These are phyloP conservation scores for Addax nasomaculatus DNA, from an alignment of 2,113 vertebrate genomes.

Conservation along the genomic window DNA sequence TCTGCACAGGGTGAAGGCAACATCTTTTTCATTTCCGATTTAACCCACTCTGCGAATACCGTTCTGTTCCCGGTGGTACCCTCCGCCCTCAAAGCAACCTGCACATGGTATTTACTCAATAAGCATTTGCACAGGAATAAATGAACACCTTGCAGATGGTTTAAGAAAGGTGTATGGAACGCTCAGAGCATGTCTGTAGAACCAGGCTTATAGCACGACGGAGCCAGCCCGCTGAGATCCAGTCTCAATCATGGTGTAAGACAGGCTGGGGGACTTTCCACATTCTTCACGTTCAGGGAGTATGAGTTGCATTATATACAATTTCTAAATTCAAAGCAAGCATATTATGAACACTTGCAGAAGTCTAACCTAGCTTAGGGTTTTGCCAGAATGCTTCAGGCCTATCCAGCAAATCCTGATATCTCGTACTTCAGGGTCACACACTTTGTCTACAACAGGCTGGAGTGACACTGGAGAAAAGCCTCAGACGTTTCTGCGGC, in stretches of 20 bases:
- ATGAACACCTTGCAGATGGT: fast-evolving
- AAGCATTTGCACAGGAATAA: fast-evolving
- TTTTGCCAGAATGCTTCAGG: not conserved
- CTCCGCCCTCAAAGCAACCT: not conserved
- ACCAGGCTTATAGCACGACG: fast-evolving
- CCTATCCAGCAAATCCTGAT: too few relatives aligned
- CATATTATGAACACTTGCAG: not conserved
- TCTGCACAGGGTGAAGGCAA: fast-evolving
- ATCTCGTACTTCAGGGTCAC: not conserved
- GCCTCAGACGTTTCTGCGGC: not conserved
- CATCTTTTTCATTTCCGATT: fast-evolving
- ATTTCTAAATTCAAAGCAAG: not conserved
- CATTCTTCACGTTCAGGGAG: fast-evolving
- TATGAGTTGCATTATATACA: too few relatives aligned
- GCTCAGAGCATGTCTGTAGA: fast-evolving
- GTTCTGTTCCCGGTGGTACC: fast-evolving
- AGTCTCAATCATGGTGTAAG: fast-evolving
- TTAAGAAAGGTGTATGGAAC: fast-evolving
- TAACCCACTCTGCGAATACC: fast-evolving
- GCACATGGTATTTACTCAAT: fast-evolving
- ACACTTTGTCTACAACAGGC: not conserved
- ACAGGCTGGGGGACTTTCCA: fast-evolving
- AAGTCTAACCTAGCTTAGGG: not conserved
- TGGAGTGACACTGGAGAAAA: not conserved
- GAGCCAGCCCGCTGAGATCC: fast-evolving